Evolutionary conservation across 1,140 invertebrate species (phyloP), one percentile per base, ranked within the genome.

Genomic region (Trichonephila clavipes): DNA sequence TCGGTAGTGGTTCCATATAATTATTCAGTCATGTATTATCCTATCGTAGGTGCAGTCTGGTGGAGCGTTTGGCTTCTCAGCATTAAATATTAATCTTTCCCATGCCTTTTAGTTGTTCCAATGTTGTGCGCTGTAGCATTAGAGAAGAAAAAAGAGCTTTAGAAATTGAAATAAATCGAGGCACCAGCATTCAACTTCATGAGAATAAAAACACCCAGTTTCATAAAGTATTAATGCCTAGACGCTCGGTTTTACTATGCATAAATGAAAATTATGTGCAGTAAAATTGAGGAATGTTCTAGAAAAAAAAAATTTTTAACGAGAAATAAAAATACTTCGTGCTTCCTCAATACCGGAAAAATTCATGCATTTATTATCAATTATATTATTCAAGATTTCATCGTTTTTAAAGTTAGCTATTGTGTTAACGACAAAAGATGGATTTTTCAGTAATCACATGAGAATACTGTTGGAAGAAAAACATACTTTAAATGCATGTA

Each of bases 141-240:
- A 40, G 69, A 77, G 24, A 24, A 89, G 44, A 72, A 44, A 24
- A 72, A 44, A n/a, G 7, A 88, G 44, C n/a, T 69, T 72, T 89
- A 58, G 88, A 89, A 89, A 89, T 89, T 89, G 88, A 89, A 89
- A 89, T 72, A 89, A 89, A 89, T 89, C 88, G 88, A 89, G 88
- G 28, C 19, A 14, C 44, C 21, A 24, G 88, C 28, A 89, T 89
- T 72, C 88, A 77, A 77, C 64, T 77, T 89, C 64, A 89, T 51
- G 88, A 77, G 88, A 77, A 89, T 89, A 89, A 89, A 89, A 89
- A 89, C 88, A 72, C 66, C 19, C 88, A n/a, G 44, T 69, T 89
- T 89, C 88, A 69, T 89, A 89, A 89, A 89, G 51, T 89, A 89
- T 89, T 89, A 89, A 89, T 58, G 51, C 86, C 44, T 18, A 58